Conservation (phyloP, 2,888 invertebrate species). For the Hermaeophaga mercurialis region DNA sequence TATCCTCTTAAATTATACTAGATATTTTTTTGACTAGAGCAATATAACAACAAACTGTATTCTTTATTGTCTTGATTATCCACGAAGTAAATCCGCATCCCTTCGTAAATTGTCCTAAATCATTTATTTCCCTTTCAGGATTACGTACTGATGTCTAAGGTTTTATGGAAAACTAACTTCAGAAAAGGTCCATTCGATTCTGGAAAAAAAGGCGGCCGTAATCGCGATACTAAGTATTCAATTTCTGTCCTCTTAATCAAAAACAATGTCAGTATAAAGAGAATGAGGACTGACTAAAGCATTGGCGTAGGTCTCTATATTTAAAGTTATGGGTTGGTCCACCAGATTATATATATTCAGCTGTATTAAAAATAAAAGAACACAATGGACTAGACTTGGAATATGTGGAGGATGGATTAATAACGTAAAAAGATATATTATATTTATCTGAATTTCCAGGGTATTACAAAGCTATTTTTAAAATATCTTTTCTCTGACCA, state of each 20-base stretch:
- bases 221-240: constrained; percentile 18
- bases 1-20: too few species aligned
- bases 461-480: too few species aligned
- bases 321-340: too few species aligned
- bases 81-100: background rate
- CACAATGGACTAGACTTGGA: too few species aligned
- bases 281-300: constrained; percentile 13
- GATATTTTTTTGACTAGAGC: too few species aligned
- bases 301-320: background rate
- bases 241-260: constrained; percentile 28
- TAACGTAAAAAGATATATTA: too few species aligned
- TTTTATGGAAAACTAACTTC: constrained; percentile 12
- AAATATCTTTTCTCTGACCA: too few species aligned
- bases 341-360: too few species aligned
- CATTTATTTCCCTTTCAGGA: constrained; percentile 5
- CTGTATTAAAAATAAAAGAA: too few species aligned
- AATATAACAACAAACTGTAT: too few species aligned
- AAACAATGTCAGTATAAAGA: constrained; percentile 23
- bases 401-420: too few species aligned
- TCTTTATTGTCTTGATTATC: background rate
- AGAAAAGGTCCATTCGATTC: constrained; percentile 3
- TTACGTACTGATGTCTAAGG: constrained; percentile 3
- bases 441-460: too few species aligned
- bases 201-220: constrained; percentile 12
- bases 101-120: constrained; percentile 9